phyloP scores from a whole-genome alignment of 2,797 vertebrate genomes.

The Eurystomus glaucurus region DNA sequence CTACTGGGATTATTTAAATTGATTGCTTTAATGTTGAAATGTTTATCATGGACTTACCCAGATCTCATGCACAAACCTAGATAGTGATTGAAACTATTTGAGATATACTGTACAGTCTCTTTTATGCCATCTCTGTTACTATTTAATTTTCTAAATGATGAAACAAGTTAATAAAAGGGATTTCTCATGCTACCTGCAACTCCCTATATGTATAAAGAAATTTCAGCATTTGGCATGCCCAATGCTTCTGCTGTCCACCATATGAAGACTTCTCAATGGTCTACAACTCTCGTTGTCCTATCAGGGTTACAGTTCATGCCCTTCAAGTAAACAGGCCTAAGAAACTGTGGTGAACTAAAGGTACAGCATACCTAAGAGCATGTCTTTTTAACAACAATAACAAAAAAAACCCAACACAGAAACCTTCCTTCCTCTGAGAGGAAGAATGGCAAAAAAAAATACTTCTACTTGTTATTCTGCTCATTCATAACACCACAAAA shows the following conservation, averaged over 20 bases:
- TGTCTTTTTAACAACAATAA: neutral
- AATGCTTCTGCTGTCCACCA: neutral
- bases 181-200: neutral
- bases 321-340: neutral
- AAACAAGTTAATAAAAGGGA: neutral
- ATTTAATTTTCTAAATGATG: neutral
- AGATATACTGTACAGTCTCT: neutral
- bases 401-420: neutral
- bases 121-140: neutral
- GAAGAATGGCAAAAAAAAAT: neutral
- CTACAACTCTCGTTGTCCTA: neutral
- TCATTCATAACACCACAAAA: neutral
- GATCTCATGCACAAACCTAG: neutral
- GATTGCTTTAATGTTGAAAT: neutral
- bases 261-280: neutral
- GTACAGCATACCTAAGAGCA: neutral
- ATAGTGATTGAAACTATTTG: neutral
- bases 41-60: neutral
- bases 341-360: neutral
- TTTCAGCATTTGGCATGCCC: accelerated
- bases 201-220: neutral
- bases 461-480: neutral
- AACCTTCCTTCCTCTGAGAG: neutral
- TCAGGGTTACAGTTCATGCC: neutral
- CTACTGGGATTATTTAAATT: neutral